Base-by-base conservation (phyloP, 1,140 invertebrate species). In the Calliopsis andreniformis region DNA sequence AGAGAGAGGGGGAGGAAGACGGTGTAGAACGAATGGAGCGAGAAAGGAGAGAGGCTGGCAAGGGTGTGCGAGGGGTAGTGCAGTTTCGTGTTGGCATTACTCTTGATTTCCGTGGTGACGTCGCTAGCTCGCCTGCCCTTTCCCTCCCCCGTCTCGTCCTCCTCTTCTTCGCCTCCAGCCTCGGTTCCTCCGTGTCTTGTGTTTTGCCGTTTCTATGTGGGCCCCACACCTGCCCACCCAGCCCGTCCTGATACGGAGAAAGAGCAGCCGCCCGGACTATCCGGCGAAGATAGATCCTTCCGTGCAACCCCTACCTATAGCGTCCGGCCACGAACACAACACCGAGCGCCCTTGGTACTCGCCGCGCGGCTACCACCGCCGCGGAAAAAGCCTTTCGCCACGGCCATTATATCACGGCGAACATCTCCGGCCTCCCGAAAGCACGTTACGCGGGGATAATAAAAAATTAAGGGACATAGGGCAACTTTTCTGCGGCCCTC, bases 51-150 rank as follows among this genome's bases (percentile, higher is more conserved):
- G 76, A 66, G 55, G 69, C 82, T 69, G 81, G 87, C 79, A 84
- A 88, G 87, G 88, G 89, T 87, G 85, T 78, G 87, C 86, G 90
- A 88, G 92, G 91, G 89, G 91, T 92, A 92, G 91, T 91, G 91
- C 91, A 92, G 91, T 91, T 92, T 91, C 90, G 89, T 92, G 91
- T 92, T 91, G 91, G 91, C 90, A 92, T 92, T 92, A 92, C 89
- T 92, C 91, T 92, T 92, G 91, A 92, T 92, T 92, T 92, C 89
- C 90, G 90, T 85, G 87, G 89, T 91, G 90, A 92, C 91, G 90
- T 88, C 88, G 86, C 87, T 89, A 89, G 85, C 88, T 88, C 87
- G 86, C 83, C 76, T 80, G 77, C 64, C 62, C 80, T 79, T 78
- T 83, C 85, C 82, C 87, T 78, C 77, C 43, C 49, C 68, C 30